Evolutionary conservation across 2,113 vertebrate species (phyloP), one percentile per base, ranked within the genome.

Genomic region (Alexandromys fortis): DNA sequence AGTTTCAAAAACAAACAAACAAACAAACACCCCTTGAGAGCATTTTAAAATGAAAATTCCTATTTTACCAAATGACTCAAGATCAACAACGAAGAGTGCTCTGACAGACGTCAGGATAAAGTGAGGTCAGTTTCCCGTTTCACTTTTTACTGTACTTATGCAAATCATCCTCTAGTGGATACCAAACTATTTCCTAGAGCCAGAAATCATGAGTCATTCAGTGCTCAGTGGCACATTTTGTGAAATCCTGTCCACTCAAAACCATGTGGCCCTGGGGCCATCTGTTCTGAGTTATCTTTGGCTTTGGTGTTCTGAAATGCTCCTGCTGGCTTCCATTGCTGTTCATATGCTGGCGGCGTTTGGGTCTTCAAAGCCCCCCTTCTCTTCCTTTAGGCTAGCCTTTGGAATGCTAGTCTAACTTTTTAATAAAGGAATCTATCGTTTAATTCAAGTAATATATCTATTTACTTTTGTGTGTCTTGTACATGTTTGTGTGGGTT

Each of bases 71-170:
- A 75, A 16, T 68, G 63, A 76, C 67, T 68, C 79, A 42, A 93
- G 91, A 76, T 16, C 58, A 45, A 47, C n/a, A 82, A 73, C 89
- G 89, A 96, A 96, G 94, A 91, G 47, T 75, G 33, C 63, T 52
- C 88, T 73, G 76, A 35, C 6, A 58, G n/a, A 61, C 63, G 35
- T 87, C 85, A 94, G 79, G 76, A 93, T 73, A 30, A 88, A 65
- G 85, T 73, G 61, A 86, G 76, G 52, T 85, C 93, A 78, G 63
- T 95, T 97, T 96, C 90, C 94, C 85, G 79, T 97, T 96, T 96
- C 96, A 94, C 89, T 96, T 97, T 92, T 94, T 96, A 98, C 95
- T 95, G 94, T 95, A 91, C 76, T 89, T 83, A 67, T 72, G 87
- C 83, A 96, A 97, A 89, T 79, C 22, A 1, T 42, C 65, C 87